Evolutionary conservation across 2,797 vertebrate genomes (phyloP), one percentile per base, ranked within the genome.

Genomic region (Hyperoplus lanceolatus): DNA sequence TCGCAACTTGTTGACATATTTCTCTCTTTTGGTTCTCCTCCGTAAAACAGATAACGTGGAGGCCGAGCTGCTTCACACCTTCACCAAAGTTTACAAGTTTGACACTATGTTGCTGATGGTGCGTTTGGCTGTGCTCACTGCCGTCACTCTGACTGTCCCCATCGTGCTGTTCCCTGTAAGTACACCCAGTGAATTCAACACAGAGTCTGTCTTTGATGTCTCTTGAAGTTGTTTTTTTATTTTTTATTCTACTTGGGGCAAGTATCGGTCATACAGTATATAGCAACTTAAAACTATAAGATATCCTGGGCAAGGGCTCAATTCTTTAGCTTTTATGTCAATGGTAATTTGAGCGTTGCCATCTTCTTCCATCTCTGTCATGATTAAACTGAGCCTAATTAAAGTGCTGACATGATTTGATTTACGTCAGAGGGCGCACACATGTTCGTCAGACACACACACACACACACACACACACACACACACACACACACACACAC

Each of bases 111-210:
- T 99, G 76, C 94, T 98, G 85, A 71, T 97, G 85, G 98, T 99
- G 64, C 98, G 98, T 38, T 57, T 99, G 88, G 98, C 98, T 0
- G 98, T 99, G 29, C 95, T 99, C 78, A 96, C 98, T 3, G 98
- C 98, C 0, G 98, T 99, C 39, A 99, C 96, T 0, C 90, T 99
- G 73, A 99, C 98, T 0, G 98, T 99, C 53, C 98, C 98, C 80
- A 97, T 99, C 18, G 98, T 99, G 68, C 95, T 99, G 15, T 99
- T 99, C 68, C 98, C 98, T 0, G 98, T 99, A 87, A 98, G 98
- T 97, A 92, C 43, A 50, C 21, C 21, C 21, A 21, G 21, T 21
- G 21, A 1, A 21, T 21, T 16, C 63, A 61, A 55, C 21, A 57
- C 43, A 18, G 5, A 14, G 4, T 41, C 3, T 13, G 57, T 54